These are phyloP conservation scores for Genyomyrus donnyi DNA, from an alignment of 2,113 vertebrate genomes.

Conservation along the genomic window DNA sequence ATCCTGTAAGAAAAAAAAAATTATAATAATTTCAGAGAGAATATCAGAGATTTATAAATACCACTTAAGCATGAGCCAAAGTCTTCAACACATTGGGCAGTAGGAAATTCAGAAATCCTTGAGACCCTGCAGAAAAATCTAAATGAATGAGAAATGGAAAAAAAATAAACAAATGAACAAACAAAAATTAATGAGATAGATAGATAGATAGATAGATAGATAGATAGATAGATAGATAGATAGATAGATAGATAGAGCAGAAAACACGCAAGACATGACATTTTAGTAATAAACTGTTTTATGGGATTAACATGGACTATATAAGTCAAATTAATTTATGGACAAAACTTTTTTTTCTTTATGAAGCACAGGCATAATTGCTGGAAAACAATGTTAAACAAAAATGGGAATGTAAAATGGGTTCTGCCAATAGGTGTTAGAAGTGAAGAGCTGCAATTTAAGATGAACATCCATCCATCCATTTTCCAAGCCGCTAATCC, in stretches of 20 bases:
- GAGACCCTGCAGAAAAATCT: neutral
- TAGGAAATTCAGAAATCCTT: neutral
- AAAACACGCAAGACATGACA: too few species aligned
- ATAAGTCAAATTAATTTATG: too few species aligned
- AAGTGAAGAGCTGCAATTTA: too few species aligned
- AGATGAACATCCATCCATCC: too few species aligned
- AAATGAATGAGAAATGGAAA: neutral
- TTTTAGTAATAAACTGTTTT: too few species aligned
- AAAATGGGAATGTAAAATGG: too few species aligned
- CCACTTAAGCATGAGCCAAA: neutral
- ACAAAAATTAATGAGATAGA: neutral
- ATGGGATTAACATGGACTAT: too few species aligned
- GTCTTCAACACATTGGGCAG: neutral
- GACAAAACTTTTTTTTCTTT: too few species aligned
- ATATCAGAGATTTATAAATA: neutral
- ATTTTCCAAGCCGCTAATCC: too few species aligned
- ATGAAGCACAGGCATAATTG: too few species aligned
- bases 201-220: neutral
- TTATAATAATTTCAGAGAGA: neutral
- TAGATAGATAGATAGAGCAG: neutral
- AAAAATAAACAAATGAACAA: neutral
- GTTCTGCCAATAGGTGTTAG: too few species aligned
- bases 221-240: neutral
- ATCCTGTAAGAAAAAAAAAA: neutral
- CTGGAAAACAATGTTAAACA: too few species aligned